A percentile compares a stretch with the other conserved stretches of the same genome.
These are phyloP conservation scores for Okapia johnstoni DNA, from an alignment of 2,113 vertebrate species.

Conservation along the genomic window DNA sequence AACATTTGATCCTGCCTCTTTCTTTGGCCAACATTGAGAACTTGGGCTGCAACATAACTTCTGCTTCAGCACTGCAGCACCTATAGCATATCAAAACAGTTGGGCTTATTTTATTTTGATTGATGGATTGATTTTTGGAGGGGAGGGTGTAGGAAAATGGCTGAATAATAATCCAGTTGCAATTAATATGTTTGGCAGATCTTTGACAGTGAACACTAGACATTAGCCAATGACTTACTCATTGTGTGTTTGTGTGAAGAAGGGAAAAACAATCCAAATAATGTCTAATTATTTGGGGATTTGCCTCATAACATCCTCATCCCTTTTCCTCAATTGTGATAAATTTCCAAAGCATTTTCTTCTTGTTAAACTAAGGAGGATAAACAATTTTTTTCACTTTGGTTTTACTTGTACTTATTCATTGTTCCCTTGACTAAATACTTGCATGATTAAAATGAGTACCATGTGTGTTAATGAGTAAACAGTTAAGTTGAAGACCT, in stretches of 20 bases:
- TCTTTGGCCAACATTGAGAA: neutral
- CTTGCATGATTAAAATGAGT: neutral
- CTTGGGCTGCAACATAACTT: neutral
- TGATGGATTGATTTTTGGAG: neutral
- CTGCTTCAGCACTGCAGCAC: neutral
- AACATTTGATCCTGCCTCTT: neutral
- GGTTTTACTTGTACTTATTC: neutral
- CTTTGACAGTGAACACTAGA: neutral
- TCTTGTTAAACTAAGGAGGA: neutral
- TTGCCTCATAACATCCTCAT: neutral
- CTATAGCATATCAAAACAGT: neutral
- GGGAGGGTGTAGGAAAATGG: neutral
- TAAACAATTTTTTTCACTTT: neutral
- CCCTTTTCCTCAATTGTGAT: neutral
- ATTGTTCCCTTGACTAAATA: neutral
- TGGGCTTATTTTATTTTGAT: neutral
- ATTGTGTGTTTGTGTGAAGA: neutral
- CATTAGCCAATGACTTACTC: neutral
- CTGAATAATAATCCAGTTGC: slow-evolving; percentile 3
- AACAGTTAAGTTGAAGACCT: neutral
- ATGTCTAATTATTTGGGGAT: neutral
- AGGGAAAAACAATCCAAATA: neutral
- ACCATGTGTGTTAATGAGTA: neutral
- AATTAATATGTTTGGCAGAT: neutral
- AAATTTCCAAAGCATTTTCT: neutral